Conservation (phyloP, 2,113 vertebrate species). For the Cheirogaleus medius region DNA sequence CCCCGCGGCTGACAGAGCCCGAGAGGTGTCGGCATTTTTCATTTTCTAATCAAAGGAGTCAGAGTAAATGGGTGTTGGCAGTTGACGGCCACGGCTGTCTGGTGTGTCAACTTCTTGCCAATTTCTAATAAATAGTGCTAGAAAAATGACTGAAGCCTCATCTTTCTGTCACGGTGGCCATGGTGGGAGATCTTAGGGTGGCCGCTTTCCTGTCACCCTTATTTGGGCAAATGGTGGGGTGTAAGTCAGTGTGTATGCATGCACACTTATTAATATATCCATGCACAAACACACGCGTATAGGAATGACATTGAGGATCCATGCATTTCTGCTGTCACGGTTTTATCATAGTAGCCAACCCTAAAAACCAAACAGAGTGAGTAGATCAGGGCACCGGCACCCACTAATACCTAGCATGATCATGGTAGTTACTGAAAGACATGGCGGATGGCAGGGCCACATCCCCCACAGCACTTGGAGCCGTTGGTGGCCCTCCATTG, state of each 20-base stretch:
- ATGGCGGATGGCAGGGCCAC: not conserved
- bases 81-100: not conserved
- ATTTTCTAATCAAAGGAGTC: conserved; percentile 48
- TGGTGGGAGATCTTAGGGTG: not conserved
- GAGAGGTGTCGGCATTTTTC: not conserved
- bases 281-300: rapidly evolving
- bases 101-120: not conserved
- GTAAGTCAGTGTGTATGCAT: too few relatives aligned
- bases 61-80: not conserved
- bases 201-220: not conserved
- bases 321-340: too few relatives aligned
- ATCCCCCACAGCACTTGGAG: not conserved
- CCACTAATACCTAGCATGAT: rapidly evolving
- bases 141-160: not conserved
- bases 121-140: not conserved
- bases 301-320: not conserved
- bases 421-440: too few relatives aligned
- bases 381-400: rapidly evolving
- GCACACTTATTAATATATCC: not conserved
- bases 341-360: not conserved
- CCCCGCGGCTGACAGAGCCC: not conserved
- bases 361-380: not conserved
- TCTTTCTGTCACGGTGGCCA: not conserved
- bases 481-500: not conserved
- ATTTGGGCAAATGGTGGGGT: not conserved